These are phyloP conservation scores for Thaumetopoea pityocampa DNA, from an alignment of 1,140 invertebrate species.

Conservation along the genomic window DNA sequence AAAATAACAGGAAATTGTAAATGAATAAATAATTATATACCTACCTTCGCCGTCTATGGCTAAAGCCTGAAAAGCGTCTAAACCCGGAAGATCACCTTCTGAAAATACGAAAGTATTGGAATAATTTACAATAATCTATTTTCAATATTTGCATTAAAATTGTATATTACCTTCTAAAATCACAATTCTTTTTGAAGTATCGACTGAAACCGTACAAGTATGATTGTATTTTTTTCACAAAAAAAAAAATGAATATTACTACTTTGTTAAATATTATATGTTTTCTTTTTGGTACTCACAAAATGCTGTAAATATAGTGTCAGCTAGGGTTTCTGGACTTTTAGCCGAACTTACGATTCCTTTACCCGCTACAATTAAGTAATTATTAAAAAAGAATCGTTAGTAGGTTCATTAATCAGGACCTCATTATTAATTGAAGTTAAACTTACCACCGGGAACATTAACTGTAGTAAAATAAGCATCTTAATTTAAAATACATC, in stretches of 20 bases:
- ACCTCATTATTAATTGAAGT: constrained; percentile 6
- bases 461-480: constrained; percentile 31
- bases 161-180: constrained; percentile 29
- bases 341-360: constrained; percentile 43
- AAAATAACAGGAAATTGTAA: too few relatives aligned
- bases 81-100: constrained; percentile 40
- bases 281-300: constrained; percentile 34
- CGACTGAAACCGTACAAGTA: constrained; percentile 32
- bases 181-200: constrained; percentile 30
- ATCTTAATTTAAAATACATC: too few relatives aligned
- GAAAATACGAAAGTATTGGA: too few relatives aligned
- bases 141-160: neutral
- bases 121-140: constrained; percentile 4
- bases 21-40: too few relatives aligned
- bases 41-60: constrained; percentile 41
- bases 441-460: constrained; percentile 36
- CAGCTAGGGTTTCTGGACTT: constrained; percentile 38
- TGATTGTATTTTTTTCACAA: neutral
- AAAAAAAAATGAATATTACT: constrained; percentile 3
- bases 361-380: constrained; percentile 40
- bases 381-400: too few relatives aligned
- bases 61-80: constrained; percentile 51
- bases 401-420: too few relatives aligned
- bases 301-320: constrained; percentile 44
- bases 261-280: constrained; percentile 1